phyloP scores from a whole-genome alignment of 2,113 vertebrate genomes.

The Gadus chalcogrammus region DNA sequence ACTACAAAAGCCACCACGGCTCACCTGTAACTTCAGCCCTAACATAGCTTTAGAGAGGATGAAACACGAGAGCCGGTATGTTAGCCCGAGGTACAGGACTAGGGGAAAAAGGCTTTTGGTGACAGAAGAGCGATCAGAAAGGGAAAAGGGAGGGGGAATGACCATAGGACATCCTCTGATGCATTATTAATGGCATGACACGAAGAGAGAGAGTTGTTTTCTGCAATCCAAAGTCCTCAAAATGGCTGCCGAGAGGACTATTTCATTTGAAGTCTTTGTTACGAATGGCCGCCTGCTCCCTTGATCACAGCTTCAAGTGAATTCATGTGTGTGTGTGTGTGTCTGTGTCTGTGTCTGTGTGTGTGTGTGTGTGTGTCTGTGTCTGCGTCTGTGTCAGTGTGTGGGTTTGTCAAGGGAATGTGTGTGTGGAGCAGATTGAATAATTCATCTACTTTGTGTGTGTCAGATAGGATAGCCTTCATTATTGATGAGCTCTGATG shows the following conservation, averaged over 20 bases:
- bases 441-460: conserved; percentile 47
- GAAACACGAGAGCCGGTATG: conserved; percentile 16
- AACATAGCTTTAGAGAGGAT: conserved; percentile 23
- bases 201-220: conserved; percentile 9
- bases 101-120: conserved; percentile 5
- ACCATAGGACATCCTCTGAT: conserved; percentile 12
- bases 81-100: conserved; percentile 36
- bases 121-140: conserved; percentile 25
- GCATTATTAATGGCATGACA: conserved; percentile 29
- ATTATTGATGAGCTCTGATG: conserved; percentile 60
- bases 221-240: conserved; percentile 10
- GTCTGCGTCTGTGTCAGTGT: conserved; percentile 1
- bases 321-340: conserved; percentile 23
- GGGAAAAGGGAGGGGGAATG: conserved; percentile 7
- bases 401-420: background rate
- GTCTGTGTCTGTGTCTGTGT: conserved; percentile 22
- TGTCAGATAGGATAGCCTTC: conserved; percentile 42
- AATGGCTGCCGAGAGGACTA: background rate
- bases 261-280: conserved; percentile 28
- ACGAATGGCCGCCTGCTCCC: conserved; percentile 14
- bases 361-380: too few species aligned
- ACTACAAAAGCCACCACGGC: conserved; percentile 28
- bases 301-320: conserved; percentile 9
- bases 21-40: conserved; percentile 51
- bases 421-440: conserved; percentile 26